Percentiles rank a stretch among this genome's conserved stretches.
These are phyloP conservation scores for Phalera bucephala DNA, from an alignment of 2,888 invertebrate species.

Conservation along the genomic window DNA sequence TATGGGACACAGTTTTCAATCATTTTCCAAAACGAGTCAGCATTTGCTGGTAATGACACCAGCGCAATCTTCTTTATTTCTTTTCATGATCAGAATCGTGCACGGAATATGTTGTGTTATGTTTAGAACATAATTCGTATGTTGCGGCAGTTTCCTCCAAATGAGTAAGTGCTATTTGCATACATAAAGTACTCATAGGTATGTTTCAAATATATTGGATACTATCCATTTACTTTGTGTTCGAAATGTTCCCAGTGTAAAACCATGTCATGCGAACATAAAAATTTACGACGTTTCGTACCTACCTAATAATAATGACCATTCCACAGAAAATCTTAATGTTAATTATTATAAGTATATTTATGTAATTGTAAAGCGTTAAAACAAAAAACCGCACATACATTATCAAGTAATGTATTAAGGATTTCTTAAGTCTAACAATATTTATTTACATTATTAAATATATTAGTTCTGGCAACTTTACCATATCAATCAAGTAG, in stretches of 20 bases:
- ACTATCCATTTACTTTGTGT: not conserved
- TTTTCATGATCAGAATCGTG: slow-evolving; percentile 9
- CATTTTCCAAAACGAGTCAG: slow-evolving; percentile 5
- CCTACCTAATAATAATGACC: not conserved
- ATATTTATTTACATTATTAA: too few relatives aligned
- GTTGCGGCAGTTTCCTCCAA: not conserved
- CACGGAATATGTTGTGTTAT: not conserved
- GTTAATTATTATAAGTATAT: too few relatives aligned
- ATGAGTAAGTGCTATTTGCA: not conserved
- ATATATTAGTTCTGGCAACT: too few relatives aligned
- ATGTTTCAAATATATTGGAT: not conserved
- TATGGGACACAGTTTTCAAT: too few relatives aligned
- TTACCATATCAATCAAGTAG: too few relatives aligned
- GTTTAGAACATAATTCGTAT: not conserved
- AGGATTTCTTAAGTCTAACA: too few relatives aligned
- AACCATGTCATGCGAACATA: not conserved
- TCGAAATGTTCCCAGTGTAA: not conserved
- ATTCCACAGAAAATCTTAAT: not conserved
- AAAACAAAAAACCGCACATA: too few relatives aligned
- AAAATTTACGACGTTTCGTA: not conserved
- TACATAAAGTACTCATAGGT: not conserved
- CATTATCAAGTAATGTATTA: too few relatives aligned
- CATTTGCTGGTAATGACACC: slow-evolving; percentile 1
- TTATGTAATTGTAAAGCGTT: too few relatives aligned
- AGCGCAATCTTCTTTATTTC: slow-evolving; percentile 16